Evolutionary conservation across 1,140 invertebrate genomes (phyloP).

Genomic region (Ptiloglossa arizonensis): DNA sequence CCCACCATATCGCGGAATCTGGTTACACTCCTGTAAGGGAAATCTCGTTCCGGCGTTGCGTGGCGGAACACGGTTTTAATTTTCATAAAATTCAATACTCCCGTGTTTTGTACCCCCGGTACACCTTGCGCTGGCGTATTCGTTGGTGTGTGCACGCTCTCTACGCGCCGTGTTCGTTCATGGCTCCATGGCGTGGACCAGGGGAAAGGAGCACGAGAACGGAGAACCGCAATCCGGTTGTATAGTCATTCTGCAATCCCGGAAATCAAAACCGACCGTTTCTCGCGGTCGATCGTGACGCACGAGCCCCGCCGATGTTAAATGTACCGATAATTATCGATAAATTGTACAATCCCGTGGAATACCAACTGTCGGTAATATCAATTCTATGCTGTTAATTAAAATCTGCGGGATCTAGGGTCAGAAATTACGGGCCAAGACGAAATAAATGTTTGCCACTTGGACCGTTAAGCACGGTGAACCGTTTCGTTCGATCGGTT

Average conservation of each 20-base stretch:
- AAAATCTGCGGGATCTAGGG: background rate
- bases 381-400: constrained; percentile 7
- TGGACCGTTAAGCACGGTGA: background rate
- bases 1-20: background rate
- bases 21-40: constrained; percentile 51
- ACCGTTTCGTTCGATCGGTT: background rate
- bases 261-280: constrained; percentile 70
- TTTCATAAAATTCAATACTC: constrained; percentile 66
- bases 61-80: constrained; percentile 62
- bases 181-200: constrained; percentile 31
- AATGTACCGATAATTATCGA: constrained; percentile 40
- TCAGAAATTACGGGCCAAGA: no score
- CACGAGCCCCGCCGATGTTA: background rate
- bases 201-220: constrained; percentile 53
- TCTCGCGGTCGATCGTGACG: constrained; percentile 55
- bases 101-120: constrained; percentile 41
- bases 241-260: constrained; percentile 57
- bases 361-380: constrained; percentile 14
- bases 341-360: background rate
- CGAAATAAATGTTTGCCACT: background rate
- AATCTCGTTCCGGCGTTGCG: constrained; percentile 29
- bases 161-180: constrained; percentile 2
- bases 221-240: constrained; percentile 65
- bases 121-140: constrained; percentile 39
- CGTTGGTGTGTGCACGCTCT: constrained; percentile 22